A percentile compares a stretch with the other conserved stretches of the same genome.
These are phyloP conservation scores for Eupithecia subumbrata DNA, from an alignment of 2,888 invertebrate genomes.

Conservation along the genomic window DNA sequence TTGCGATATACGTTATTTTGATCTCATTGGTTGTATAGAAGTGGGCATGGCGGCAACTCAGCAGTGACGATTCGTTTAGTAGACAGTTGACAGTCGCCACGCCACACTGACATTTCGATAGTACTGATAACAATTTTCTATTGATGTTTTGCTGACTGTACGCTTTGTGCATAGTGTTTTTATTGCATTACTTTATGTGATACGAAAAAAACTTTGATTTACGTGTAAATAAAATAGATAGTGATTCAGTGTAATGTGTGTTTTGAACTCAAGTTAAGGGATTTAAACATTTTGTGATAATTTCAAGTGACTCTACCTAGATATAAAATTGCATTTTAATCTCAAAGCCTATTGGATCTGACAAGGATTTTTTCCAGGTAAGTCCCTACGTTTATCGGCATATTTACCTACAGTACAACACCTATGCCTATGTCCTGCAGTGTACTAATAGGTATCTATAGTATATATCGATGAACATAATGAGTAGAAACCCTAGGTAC, in stretches of 20 bases:
- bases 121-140: conserved; percentile 79
- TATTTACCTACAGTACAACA: neutral
- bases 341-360: conserved; percentile 22
- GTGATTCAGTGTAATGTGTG: conserved; percentile 60
- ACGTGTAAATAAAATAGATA: neutral
- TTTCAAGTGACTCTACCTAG: conserved; percentile 27
- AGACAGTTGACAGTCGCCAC: conserved; percentile 84
- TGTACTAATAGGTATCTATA: too few relatives aligned
- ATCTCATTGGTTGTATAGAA: conserved; percentile 54
- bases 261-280: conserved; percentile 31
- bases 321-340: conserved; percentile 12
- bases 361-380: conserved; percentile 25
- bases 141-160: conserved; percentile 74
- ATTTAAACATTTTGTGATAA: conserved; percentile 36
- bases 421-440: too few relatives aligned
- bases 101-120: conserved; percentile 83
- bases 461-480: too few relatives aligned
- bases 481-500: too few relatives aligned
- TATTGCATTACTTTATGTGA: conserved; percentile 47
- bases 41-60: conserved; percentile 82
- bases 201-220: conserved; percentile 34
- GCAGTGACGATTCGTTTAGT: conserved; percentile 83
- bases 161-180: conserved; percentile 58
- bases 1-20: conserved; percentile 49
- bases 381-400: neutral